Base-by-base conservation (phyloP, 1,140 invertebrate species). In the Zaprionus inermis region DNA sequence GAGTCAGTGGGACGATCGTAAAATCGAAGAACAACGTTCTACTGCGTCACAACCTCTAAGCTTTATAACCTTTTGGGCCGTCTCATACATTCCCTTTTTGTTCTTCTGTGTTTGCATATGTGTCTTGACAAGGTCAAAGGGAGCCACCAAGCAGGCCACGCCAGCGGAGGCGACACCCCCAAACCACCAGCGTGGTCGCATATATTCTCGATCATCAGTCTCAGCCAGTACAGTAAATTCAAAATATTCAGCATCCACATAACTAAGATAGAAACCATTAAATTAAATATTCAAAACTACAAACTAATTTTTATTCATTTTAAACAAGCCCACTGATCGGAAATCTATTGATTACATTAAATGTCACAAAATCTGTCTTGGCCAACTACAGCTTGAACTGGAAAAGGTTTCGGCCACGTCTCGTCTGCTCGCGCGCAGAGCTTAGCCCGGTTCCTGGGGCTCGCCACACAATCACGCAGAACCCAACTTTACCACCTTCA, bases 171-270 rank as follows among this genome's bases (percentile, higher is more conserved):
- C 52, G 3, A 74, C 32, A 3, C 79, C 79, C 18, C 79, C 77
- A 18, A 73, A 81, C 79, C 79, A 81, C 77, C 79, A 81, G 9
- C 79, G 77, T 49, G 78, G 71, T 30, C 64, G 64, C 16, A 46
- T 51, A 7, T 14, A 11, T 11, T 56, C 68, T n/a, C 22, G n/a
- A 14, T 65, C 38, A 18, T 61, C 30, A 28, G 12, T 16, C 16
- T 57, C 36, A 55, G 68, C 69, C 69, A 71, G 69, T 57, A 71
- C 68, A 61, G 46, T 49, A 22, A 20, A 49, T 12, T 11, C 9
- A 9, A 46, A 16, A 7, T 5, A 11, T 46, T 22, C 18, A 4
- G 44, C 11, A 49, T 49, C 11, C 44, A 18, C 44, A 49, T 49
- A 1, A 49, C 44, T 22, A 49, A 11, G 3, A 16, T 12, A 22